Evolutionary conservation across 2,113 vertebrate genomes (phyloP).

Genomic region (Anser cygnoides): DNA sequence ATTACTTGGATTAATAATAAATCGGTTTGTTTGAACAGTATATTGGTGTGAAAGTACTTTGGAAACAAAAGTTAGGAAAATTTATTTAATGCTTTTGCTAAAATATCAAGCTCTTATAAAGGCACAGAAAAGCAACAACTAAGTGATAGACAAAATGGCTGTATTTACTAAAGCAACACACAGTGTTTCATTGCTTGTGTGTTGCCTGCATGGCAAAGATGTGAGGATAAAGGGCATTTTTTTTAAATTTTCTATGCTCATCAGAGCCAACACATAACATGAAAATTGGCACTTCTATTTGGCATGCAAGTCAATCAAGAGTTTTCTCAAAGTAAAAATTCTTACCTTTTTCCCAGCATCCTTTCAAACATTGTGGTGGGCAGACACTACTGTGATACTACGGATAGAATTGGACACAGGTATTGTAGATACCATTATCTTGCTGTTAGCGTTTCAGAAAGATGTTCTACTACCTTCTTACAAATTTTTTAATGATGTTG

Average conservation of each 20-base stretch:
- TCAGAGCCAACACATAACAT: not conserved
- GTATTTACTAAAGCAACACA: not conserved
- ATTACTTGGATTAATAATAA: slow-evolving; percentile 26
- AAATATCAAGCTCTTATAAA: not conserved
- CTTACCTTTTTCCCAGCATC: not conserved
- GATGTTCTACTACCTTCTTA: not conserved
- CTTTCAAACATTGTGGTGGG: not conserved
- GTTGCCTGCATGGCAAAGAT: not conserved
- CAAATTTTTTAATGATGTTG: not conserved
- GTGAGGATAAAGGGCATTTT: not conserved
- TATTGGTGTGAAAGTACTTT: not conserved
- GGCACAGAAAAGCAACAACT: not conserved
- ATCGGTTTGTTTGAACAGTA: not conserved
- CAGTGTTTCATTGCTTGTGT: not conserved
- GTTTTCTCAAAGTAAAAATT: not conserved
- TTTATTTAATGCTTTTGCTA: not conserved
- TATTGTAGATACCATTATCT: not conserved
- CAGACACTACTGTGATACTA: not conserved
- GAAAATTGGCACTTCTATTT: not conserved
- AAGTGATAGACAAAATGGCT: not conserved
- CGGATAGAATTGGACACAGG: not conserved
- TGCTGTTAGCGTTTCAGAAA: not conserved
- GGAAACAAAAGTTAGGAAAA: not conserved
- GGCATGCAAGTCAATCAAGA: not conserved
- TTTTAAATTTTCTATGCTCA: not conserved